These are phyloP conservation scores for Lasiommata megera DNA, from an alignment of 2,888 invertebrate genomes.

Conservation along the genomic window DNA sequence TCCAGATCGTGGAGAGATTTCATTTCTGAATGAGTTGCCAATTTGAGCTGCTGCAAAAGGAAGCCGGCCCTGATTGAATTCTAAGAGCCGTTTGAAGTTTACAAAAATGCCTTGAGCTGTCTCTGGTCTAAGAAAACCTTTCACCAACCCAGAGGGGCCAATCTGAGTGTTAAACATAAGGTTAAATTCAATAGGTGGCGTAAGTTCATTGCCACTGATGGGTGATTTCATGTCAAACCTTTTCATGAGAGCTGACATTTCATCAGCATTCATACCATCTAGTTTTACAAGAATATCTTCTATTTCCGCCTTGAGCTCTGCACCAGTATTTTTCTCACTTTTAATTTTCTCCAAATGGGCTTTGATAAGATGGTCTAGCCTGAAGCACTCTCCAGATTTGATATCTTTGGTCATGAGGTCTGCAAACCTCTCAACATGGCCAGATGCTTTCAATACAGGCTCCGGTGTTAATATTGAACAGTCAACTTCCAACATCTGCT, in stretches of 20 bases:
- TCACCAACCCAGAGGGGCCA: slow-evolving; percentile 96
- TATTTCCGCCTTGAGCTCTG: slow-evolving; percentile 87
- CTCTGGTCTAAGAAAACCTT: slow-evolving; percentile 98
- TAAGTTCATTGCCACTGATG: slow-evolving; percentile 95
- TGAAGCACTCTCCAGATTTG: slow-evolving; percentile 97
- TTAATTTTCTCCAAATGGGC: slow-evolving; percentile 93
- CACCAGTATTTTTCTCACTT: slow-evolving; percentile 90
- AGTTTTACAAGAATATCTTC: slow-evolving; percentile 90
- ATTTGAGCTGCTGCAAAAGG: slow-evolving; percentile 99
- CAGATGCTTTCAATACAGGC: slow-evolving; percentile 97
- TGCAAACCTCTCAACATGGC: slow-evolving; percentile 99
- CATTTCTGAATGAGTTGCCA: slow-evolving; percentile 98
- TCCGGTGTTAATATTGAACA: slow-evolving; percentile 99
- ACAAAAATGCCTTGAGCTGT: slow-evolving; percentile 99
- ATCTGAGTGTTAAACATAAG: slow-evolving; percentile 99
- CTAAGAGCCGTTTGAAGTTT: slow-evolving; percentile 97
- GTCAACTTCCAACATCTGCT: slow-evolving; percentile 99
- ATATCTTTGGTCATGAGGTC: slow-evolving; percentile 99
- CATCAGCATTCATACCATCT: slow-evolving; percentile 95
- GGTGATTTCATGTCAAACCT: slow-evolving; percentile 98
- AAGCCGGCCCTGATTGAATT: slow-evolving; percentile 97
- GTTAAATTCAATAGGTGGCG: slow-evolving; percentile 98
- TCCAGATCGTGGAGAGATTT: slow-evolving; percentile 99
- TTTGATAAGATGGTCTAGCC: slow-evolving; percentile 98
- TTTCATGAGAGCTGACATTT: slow-evolving; percentile 92